Conservation (phyloP, 2,113 vertebrate species). For the Ciconia boyciana region DNA sequence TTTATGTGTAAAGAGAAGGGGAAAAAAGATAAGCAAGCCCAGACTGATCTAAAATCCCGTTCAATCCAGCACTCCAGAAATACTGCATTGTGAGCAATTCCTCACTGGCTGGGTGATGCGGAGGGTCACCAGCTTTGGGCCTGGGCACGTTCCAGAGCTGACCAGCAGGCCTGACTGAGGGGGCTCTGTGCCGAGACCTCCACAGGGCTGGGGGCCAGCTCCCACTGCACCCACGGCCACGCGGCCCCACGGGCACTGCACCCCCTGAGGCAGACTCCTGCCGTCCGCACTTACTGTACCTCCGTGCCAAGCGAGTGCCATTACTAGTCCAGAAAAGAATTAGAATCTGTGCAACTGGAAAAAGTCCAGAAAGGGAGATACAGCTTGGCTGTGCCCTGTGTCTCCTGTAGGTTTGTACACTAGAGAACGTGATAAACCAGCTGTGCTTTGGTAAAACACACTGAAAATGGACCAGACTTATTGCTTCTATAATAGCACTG, state of each 20-base stretch:
- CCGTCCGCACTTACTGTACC: background rate
- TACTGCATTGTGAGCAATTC: background rate
- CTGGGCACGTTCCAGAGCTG: background rate
- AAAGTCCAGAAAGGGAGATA: background rate
- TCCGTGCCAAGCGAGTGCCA: background rate
- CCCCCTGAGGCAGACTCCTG: background rate
- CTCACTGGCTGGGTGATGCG: background rate
- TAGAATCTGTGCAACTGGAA: background rate
- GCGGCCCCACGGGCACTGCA: accelerated
- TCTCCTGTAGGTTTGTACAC: background rate
- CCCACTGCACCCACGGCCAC: accelerated
- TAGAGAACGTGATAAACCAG: background rate
- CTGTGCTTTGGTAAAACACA: background rate
- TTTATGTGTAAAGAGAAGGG: background rate
- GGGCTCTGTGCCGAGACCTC: background rate
- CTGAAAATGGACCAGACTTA: background rate
- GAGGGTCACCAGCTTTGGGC: background rate
- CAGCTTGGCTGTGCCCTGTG: background rate
- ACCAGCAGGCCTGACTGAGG: background rate
- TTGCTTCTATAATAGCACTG: background rate
- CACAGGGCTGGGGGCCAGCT: background rate
- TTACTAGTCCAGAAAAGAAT: background rate
- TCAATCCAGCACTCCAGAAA: background rate
- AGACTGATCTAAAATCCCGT: background rate
- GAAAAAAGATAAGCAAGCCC: background rate